A percentile compares a stretch with the other conserved stretches of the same genome.
Evolutionary conservation across 2,888 invertebrate genomes (phyloP).

Genomic region (Drosophila fungiperda): DNA sequence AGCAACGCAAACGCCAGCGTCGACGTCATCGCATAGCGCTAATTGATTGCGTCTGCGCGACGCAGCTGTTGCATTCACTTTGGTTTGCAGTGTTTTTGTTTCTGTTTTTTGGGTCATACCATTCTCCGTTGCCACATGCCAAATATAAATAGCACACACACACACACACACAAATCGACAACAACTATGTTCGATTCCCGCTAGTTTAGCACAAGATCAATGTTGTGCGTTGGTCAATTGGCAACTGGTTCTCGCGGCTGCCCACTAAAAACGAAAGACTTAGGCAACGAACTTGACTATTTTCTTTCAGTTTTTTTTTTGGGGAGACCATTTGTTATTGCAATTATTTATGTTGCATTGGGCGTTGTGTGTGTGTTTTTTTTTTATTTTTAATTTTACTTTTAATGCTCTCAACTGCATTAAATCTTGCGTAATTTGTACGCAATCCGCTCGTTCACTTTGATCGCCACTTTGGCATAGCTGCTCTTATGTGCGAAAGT

Average conservation of each 20-base stretch:
- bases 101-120: slow-evolving; percentile 66
- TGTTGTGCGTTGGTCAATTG: slow-evolving; percentile 64
- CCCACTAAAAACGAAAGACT: slow-evolving; percentile 59
- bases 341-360: slow-evolving; percentile 49
- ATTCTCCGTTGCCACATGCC: slow-evolving; percentile 69
- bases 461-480: slow-evolving; percentile 26
- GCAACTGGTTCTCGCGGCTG: slow-evolving; percentile 68
- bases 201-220: slow-evolving; percentile 78
- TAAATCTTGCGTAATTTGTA: slow-evolving; percentile 61
- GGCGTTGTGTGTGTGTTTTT: slow-evolving; percentile 17
- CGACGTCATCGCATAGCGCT: slow-evolving; percentile 68
- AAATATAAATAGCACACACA: slow-evolving; percentile 23
- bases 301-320: slow-evolving; percentile 27
- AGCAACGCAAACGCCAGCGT: slow-evolving; percentile 31
- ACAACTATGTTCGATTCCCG: slow-evolving; percentile 29
- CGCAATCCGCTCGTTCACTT: slow-evolving; percentile 9
- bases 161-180: slow-evolving; percentile 9
- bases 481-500: slow-evolving; percentile 30
- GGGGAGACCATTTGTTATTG: slow-evolving; percentile 44
- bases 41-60: slow-evolving; percentile 74
- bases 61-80: slow-evolving; percentile 76
- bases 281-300: slow-evolving; percentile 72
- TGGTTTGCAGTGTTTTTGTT: slow-evolving; percentile 32
- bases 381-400: slow-evolving; percentile 17
- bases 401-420: slow-evolving; percentile 28